Base-by-base conservation (phyloP, 2,888 invertebrate species). In the Xestobium rufovillosum region DNA sequence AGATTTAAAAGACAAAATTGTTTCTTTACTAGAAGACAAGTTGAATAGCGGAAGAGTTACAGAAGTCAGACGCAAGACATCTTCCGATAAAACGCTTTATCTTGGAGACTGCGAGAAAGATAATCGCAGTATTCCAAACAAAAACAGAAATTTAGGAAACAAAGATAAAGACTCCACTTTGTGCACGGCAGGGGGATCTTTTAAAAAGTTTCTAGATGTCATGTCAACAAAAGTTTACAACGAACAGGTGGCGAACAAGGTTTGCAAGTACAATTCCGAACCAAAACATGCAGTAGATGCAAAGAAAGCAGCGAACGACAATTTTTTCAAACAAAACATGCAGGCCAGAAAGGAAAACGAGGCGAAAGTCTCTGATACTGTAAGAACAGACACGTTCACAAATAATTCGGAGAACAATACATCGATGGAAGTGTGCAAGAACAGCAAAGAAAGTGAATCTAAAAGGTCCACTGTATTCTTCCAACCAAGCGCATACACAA, bases 1-100 rank as follows among this genome's bases (percentile, higher is more conserved):
- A 8, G 63, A 63, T 42, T 43, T 63, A 14, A 62, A 60, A 39
- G 58, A 56, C 16, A 59, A 59, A 48, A 57, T 63, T 4, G 36
- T 58, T 1, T 34, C 44, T 11, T 38, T 62, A 12, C 27, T 62
- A 12, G 56, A 60, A 11, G 59, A 58, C 2, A 51, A 55, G 4
- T 26, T 57, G 15, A 40, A 47, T 3, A 38, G 11, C 16, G n/a
- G n/a, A 26, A 6, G 2, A 11, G 26, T n/a, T n/a, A n/a, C n/a
- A 31, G 9, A 9, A 10, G 8, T 11, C 2, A 26, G 13, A 3
- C 12, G 34, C 12, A 26, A 26, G 3, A 8, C 11, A 2, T 28
- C 10, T 12, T 29, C 26, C 3, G 16, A 27, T n/a, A n/a, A n/a
- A n/a, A n/a, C n/a, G n/a, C n/a, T n/a, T n/a, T n/a, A n/a, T n/a